Evolutionary conservation across 2,888 invertebrate genomes (phyloP), one percentile per base, ranked within the genome.

Genomic region (Watsonalla cultraria): DNA sequence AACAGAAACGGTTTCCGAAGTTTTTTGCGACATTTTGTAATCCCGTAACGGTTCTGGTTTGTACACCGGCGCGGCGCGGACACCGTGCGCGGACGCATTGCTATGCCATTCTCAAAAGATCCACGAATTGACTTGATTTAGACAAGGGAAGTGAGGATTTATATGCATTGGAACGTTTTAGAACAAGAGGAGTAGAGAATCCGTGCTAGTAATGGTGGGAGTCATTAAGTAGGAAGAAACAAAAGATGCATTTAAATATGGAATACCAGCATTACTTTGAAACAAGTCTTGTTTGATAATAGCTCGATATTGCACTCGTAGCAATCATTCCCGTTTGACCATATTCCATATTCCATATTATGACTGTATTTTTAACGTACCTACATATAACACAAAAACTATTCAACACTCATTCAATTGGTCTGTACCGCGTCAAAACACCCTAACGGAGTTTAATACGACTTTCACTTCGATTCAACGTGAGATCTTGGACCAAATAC

Each of bases 11-110:
- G 84, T 82, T 82, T 79, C 73, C 67, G 71, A 72, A 72, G 65
- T 86, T 86, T 83, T 85, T 84, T 80, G 82, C 78, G 78, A 74
- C 76, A 82, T 82, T 85, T 83, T 81, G 84, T 84, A 78, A 78
- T 81, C 73, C 72, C 70, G 68, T 84, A 87, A 88, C 88, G 86
- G 87, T 87, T 78, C 73, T 66, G 68, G 71, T 76, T 79, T 72
- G 76, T 72, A 80, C 72, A 75, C 64, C 64, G 60, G 66, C 65
- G 51, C 58, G 58, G 54, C 55, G 60, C 52, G 59, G 56, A 57
- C 62, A 59, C 65, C 59, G 63, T 37, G 54, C 68, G 57, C 61
- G 54, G 65, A 60, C 63, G 63, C 64, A 62, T 58, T 72, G 74
- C 70, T 54, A 62, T 60, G 50, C 47, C 56, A 59, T 59, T 54